Base-by-base conservation (phyloP, 2,797 vertebrate genomes). In the Peromyscus aztecus region DNA sequence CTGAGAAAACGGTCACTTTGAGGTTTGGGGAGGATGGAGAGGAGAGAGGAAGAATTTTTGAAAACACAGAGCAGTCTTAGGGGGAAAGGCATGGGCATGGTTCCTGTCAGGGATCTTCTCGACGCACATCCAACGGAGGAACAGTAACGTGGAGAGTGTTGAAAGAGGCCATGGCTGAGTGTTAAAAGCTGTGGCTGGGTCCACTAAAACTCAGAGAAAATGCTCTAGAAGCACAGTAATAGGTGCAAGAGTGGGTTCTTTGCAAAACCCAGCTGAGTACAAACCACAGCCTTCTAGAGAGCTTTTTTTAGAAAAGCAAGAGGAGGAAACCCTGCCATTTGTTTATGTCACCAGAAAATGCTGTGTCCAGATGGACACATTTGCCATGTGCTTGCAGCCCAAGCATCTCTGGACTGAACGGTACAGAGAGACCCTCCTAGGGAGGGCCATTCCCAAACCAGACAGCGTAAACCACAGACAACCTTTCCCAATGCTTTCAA, bases 71-170 rank as follows among this genome's bases (percentile, higher is more conserved):
- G 34, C 40, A 65, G 76, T 93, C 24, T 78, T 59, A 89, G 55
- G 65, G 24, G 17, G 91, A 61, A 84, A 1, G 8, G n/a, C 63
- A 40, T 4, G 16, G 63, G 80, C 52, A n/a, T 7, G 3, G 61
- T 87, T 96, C 96, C 12, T 69, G 65, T 96, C 16, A 34, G 76
- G 13, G n/a, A 90, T 84, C 89, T 34, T 82, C 40, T n/a, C 6
- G 49, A 9, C 34, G 63, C 57, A 46, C 0, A 1, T 0, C 1
- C 21, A 57, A 67, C 10, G 5, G 34, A 87, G 43, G 27, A 81
- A 57, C 24, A 9, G 65, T 37, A 1, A 4, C 8, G 34, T 31
- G 69, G 31, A 37, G n/a, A n/a, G 16, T 0, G 1, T 19, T 10
- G 14, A 91, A 59, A 75, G 43, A 81, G 73, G 82, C 59, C 87